Evolutionary conservation across 2,113 vertebrate genomes (phyloP).

Genomic region (Accipiter virgatus): DNA sequence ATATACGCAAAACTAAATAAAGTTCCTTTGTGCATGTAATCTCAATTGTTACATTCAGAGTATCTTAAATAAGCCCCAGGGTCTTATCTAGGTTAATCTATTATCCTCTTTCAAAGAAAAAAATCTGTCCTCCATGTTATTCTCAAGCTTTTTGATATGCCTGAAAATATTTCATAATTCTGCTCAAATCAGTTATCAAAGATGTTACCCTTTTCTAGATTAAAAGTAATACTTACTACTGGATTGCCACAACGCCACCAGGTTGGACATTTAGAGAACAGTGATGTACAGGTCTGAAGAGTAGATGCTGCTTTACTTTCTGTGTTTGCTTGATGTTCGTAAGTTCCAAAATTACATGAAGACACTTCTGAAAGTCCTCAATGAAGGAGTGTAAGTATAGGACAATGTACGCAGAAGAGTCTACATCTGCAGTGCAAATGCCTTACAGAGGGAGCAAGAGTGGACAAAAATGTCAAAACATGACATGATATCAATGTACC

Average conservation of each 20-base stretch:
- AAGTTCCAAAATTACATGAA: background rate
- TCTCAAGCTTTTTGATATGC: background rate
- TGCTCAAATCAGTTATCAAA: background rate
- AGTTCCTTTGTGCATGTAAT: background rate
- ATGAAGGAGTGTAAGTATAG: background rate
- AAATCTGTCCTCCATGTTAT: background rate
- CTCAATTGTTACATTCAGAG: background rate
- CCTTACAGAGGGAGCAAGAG: background rate
- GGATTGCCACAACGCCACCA: background rate
- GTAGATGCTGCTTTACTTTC: background rate
- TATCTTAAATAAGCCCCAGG: background rate
- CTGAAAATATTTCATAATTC: background rate
- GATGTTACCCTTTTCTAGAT: background rate
- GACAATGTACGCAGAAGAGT: background rate
- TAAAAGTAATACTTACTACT: background rate
- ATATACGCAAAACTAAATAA: background rate
- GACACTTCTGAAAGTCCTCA: background rate
- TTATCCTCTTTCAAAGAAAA: background rate
- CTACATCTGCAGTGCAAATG: background rate
- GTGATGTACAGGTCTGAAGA: background rate
- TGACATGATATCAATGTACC: background rate
- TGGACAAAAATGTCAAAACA: background rate
- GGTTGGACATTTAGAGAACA: background rate
- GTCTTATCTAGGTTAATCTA: background rate
- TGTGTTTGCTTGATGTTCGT: fast-evolving